Conservation (phyloP, 2,113 vertebrate genomes). For the Leucopsar rothschildi region DNA sequence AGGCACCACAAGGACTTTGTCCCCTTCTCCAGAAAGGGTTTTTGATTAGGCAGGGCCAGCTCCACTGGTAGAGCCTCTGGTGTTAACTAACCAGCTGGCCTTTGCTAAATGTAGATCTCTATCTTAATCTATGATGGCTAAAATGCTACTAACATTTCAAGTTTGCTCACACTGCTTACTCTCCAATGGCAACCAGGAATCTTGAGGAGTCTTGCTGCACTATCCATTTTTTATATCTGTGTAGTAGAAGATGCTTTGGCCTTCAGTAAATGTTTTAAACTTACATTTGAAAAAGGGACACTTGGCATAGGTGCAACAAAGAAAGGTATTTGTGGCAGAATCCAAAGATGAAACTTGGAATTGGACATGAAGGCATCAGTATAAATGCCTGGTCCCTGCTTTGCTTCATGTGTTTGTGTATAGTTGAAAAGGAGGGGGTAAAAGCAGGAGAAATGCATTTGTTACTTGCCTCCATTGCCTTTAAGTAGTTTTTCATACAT, state of each 20-base stretch:
- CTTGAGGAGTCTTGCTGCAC: not conserved
- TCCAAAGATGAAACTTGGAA: not conserved
- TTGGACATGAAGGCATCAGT: not conserved
- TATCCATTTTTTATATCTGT: not conserved
- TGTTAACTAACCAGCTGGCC: not conserved
- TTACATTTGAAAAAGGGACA: not conserved
- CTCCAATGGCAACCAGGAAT: not conserved
- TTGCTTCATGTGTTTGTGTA: not conserved
- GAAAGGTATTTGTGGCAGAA: not conserved
- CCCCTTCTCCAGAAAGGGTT: not conserved
- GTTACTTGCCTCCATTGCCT: not conserved
- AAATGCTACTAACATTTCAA: not conserved
- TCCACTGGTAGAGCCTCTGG: not conserved
- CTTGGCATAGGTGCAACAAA: not conserved
- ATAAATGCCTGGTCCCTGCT: not conserved
- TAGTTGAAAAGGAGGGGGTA: not conserved
- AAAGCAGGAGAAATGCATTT: not conserved
- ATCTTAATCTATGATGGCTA: not conserved
- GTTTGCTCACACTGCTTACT: not conserved
- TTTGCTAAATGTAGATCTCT: not conserved
- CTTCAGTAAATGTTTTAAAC: not conserved
- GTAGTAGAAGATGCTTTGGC: not conserved
- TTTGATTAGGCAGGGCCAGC: not conserved
- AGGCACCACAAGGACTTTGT: not conserved
- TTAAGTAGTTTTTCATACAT: not conserved